Evolutionary conservation across 2,113 vertebrate species (phyloP).

Genomic region (Epinephelus lanceolatus): DNA sequence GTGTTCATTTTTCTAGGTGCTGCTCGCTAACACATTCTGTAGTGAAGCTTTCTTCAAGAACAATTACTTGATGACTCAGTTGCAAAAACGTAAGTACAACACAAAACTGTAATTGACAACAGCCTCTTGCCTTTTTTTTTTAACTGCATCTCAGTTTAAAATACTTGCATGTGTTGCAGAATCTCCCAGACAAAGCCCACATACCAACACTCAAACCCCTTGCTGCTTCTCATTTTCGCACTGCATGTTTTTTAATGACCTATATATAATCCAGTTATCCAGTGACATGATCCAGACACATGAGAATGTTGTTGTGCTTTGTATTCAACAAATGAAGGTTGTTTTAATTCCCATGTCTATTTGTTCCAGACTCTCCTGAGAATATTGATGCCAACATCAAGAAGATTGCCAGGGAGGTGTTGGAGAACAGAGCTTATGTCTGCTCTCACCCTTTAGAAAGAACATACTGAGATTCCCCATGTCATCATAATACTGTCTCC

Average conservation of each 20-base stretch:
- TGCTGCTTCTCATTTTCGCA: constrained; percentile 49
- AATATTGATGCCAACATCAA: constrained; percentile 92
- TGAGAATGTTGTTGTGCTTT: constrained; percentile 19
- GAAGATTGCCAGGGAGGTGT: constrained; percentile 90
- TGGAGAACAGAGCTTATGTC: constrained; percentile 90
- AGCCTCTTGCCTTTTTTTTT: constrained; percentile 57
- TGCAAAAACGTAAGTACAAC: constrained; percentile 90
- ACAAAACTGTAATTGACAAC: constrained; percentile 73
- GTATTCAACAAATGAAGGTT: constrained; percentile 11
- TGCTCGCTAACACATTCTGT: constrained; percentile 93
- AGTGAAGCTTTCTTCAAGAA: constrained; percentile 90
- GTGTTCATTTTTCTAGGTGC: constrained; percentile 83
- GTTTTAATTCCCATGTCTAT: constrained; percentile 32
- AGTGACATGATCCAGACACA: constrained; percentile 14
- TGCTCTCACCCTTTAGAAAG: constrained; percentile 95
- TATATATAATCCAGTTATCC: constrained; percentile 13
- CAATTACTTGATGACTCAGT: constrained; percentile 88
- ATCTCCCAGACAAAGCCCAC: constrained; percentile 53
- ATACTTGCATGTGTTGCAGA: constrained; percentile 72
- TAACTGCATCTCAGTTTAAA: constrained; percentile 65
- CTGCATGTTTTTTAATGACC: constrained; percentile 42
- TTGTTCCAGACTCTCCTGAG: constrained; percentile 88
- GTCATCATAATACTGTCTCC: background rate
- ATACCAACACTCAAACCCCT: constrained; percentile 59
- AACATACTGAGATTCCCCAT: constrained; percentile 81